These are phyloP conservation scores for Crypturellus tataupa DNA, from an alignment of 2,797 vertebrate genomes.

Conservation along the genomic window DNA sequence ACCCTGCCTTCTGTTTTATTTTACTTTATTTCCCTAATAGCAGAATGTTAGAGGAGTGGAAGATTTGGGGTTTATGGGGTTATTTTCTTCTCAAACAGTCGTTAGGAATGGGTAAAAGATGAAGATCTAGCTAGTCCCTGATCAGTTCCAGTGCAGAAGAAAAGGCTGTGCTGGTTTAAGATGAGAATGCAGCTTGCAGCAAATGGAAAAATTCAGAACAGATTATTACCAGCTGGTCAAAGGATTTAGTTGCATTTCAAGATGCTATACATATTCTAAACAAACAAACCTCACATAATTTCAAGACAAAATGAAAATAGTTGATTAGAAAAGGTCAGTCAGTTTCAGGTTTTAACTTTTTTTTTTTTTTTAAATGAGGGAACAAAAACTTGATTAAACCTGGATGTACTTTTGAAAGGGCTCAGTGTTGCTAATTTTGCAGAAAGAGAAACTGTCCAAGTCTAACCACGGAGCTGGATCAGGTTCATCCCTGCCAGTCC, in stretches of 20 bases:
- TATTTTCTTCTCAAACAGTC: not conserved
- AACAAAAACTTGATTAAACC: not conserved
- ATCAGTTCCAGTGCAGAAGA: not conserved
- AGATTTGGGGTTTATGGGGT: not conserved
- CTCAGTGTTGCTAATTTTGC: not conserved
- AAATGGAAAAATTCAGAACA: not conserved
- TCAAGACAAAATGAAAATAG: not conserved
- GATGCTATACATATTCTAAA: not conserved
- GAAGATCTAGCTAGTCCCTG: not conserved
- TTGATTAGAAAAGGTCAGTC: not conserved
- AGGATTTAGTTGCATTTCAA: not conserved
- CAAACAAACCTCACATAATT: not conserved
- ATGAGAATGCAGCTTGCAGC: not conserved
- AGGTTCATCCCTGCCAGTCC: not conserved
- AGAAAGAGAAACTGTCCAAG: not conserved
- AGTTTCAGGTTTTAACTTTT: not conserved
- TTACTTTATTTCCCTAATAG: not conserved
- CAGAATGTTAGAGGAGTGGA: not conserved
- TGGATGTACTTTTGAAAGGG: not conserved
- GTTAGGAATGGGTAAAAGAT: not conserved
- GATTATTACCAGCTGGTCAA: not conserved
- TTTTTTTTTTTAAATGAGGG: not conserved
- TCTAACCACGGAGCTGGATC: not conserved
- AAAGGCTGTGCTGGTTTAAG: not conserved
- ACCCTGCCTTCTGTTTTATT: not conserved